phyloP scores from a whole-genome alignment of 2,797 vertebrate genomes.

The Natrix natrix region DNA sequence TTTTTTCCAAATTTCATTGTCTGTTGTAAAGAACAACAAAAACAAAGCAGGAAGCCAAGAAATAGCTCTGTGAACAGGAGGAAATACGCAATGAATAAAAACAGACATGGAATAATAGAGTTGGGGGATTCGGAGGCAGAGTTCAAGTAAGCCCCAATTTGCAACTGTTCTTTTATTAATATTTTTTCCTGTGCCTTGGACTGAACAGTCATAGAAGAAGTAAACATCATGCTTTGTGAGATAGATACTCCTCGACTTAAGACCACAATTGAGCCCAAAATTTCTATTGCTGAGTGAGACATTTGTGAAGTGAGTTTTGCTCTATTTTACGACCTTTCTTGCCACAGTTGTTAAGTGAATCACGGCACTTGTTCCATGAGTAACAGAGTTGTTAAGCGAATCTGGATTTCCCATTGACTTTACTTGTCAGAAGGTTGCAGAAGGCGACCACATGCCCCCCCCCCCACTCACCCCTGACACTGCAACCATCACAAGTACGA shows the following conservation, averaged over 20 bases:
- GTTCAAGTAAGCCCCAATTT: neutral
- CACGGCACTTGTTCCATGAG: too few species aligned
- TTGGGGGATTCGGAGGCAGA: neutral
- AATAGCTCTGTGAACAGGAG: neutral
- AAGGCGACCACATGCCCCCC: too few species aligned
- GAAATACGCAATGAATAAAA: neutral
- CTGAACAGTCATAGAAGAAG: neutral
- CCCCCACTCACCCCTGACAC: too few species aligned
- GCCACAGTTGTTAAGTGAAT: too few species aligned
- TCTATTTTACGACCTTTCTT: too few species aligned
- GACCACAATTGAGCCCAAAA: too few species aligned
- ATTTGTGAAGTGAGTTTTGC: too few species aligned
- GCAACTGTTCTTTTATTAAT: neutral
- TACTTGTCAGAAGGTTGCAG: too few species aligned
- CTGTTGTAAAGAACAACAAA: neutral
- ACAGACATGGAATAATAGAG: neutral
- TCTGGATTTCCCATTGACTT: too few species aligned
- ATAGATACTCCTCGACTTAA: too few species aligned
- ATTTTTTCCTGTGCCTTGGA: neutral
- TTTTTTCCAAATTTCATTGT: neutral
- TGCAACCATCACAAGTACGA: too few species aligned
- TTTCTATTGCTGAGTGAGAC: neutral
- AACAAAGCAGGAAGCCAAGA: neutral
- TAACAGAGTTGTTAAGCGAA: too few species aligned
- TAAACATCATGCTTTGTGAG: neutral